Base-by-base conservation (phyloP, 2,888 invertebrate species). In the Drosophila nr. fundita region DNA sequence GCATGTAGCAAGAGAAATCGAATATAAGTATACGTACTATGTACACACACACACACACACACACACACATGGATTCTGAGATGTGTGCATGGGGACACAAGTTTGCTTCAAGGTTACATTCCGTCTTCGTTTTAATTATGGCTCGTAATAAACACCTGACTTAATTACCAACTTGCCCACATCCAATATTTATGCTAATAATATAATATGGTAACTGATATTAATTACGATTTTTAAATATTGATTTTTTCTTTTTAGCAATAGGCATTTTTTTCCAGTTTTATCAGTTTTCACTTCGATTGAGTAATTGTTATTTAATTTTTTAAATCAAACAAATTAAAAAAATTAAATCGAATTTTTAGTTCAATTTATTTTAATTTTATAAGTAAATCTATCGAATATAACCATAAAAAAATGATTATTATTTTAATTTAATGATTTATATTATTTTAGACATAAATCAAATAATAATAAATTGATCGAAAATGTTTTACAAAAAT, bases 71-170 rank as follows among this genome's bases (percentile, higher is more conserved):
- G 4, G 10, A n/a, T 15, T 15, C 29, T 7, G 21, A 53, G 36
- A 7, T 64, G 48, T 45, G 36, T 59, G 18, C 15, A 5, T 21
- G 57, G 15, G 11, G 30, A 30, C 27, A 27, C 36, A 30, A 68
- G 34, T 34, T 53, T 53, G 36, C 68, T 59, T 73, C 88, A 85
- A 85, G 85, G 90, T 89, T 78, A 67, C 38, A 27, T 34, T 10
- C n/a, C 38, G 8, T 45, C 45, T 11, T 38, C 24, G 29, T 40
- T 57, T 40, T 34, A 68, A 69, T 57, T 68, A 55, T 34, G 32
- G 32, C 57, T n/a, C n/a, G 34, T 24, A 29, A n/a, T 24, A 69
- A 49, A 70, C 70, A 50, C 32, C 68, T 69, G 57, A 58, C 45
- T 32, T 29, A n/a, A 49, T 68, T 58, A n/a, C 3, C 27, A 15